Conservation (phyloP, 2,797 vertebrate genomes). For the Hippopotamyrus pictus region DNA sequence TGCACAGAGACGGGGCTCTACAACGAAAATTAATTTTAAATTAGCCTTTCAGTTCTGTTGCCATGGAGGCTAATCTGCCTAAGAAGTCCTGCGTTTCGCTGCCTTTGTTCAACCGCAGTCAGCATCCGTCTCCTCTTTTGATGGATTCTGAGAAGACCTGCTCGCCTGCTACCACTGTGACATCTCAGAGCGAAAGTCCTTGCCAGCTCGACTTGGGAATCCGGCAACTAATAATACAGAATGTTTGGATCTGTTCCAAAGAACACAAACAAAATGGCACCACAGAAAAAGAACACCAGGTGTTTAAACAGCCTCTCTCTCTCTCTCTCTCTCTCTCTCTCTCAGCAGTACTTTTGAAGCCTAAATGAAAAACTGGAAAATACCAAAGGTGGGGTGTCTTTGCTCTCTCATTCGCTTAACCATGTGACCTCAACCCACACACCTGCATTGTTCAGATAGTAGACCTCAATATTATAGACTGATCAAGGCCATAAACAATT, state of each 20-base stretch:
- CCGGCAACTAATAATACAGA: background rate
- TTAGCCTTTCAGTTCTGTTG: background rate
- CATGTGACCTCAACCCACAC: background rate
- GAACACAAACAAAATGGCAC: background rate
- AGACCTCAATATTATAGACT: background rate
- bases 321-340: background rate
- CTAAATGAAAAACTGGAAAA: background rate
- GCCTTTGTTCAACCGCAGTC: conserved; percentile 5
- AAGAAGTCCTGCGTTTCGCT: background rate
- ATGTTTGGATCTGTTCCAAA: background rate
- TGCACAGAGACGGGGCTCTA: background rate
- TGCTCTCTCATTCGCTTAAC: background rate
- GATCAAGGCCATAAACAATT: background rate
- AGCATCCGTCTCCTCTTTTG: background rate
- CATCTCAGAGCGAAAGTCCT: background rate
- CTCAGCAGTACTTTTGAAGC: background rate
- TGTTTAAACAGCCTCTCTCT: background rate
- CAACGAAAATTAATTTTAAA: background rate
- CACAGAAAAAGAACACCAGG: background rate
- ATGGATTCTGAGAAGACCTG: conserved; percentile 1
- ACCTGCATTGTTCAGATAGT: background rate
- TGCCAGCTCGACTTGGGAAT: background rate
- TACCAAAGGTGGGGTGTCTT: background rate
- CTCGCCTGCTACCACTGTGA: background rate
- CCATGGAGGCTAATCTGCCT: conserved; percentile 10